Evolutionary conservation across 1,140 invertebrate species (phyloP).

Genomic region (Bathynomus jamesi): DNA sequence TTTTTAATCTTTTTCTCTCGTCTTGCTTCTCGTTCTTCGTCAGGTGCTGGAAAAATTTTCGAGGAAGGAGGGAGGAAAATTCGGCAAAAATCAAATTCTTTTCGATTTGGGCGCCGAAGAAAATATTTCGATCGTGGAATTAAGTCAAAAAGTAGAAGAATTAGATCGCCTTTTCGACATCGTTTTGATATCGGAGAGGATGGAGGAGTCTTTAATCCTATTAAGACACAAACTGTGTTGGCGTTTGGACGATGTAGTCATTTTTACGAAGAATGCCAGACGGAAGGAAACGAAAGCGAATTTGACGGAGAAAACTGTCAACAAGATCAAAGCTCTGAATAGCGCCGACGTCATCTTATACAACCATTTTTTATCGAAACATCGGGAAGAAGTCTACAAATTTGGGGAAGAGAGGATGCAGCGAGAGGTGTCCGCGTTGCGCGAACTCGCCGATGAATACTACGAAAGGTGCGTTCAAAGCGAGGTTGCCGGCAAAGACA

Average conservation of each 20-base stretch:
- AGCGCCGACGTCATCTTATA: slow-evolving; percentile 27
- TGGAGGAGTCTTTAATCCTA: not conserved
- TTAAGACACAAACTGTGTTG: not conserved
- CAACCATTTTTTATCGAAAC: slow-evolving; percentile 17
- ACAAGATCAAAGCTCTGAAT: slow-evolving; percentile 3
- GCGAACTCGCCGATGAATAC: slow-evolving; percentile 3
- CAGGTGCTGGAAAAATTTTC: not conserved
- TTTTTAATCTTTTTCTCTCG: not conserved
- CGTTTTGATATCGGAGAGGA: not conserved
- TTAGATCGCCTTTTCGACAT: not conserved
- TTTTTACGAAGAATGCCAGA: slow-evolving; percentile 24
- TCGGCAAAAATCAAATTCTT: slow-evolving; percentile 41
- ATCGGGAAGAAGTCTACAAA: slow-evolving; percentile 14
- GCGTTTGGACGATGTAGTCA: slow-evolving; percentile 21
- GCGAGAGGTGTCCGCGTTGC: slow-evolving; percentile 15
- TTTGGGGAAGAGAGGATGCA: slow-evolving; percentile 25
- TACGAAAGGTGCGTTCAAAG: slow-evolving; percentile 6
- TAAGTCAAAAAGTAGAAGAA: slow-evolving; percentile 3
- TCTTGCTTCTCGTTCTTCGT: too few relatives aligned
- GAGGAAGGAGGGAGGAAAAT: not conserved
- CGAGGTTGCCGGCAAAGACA: not conserved
- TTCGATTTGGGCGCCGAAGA: slow-evolving; percentile 39
- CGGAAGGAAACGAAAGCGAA: not conserved
- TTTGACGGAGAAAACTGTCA: not conserved
- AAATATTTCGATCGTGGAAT: not conserved